Percentiles rank a stretch among this genome's conserved stretches.
These are phyloP conservation scores for Goniozus legneri DNA, from an alignment of 1,140 invertebrate species.

Conservation along the genomic window DNA sequence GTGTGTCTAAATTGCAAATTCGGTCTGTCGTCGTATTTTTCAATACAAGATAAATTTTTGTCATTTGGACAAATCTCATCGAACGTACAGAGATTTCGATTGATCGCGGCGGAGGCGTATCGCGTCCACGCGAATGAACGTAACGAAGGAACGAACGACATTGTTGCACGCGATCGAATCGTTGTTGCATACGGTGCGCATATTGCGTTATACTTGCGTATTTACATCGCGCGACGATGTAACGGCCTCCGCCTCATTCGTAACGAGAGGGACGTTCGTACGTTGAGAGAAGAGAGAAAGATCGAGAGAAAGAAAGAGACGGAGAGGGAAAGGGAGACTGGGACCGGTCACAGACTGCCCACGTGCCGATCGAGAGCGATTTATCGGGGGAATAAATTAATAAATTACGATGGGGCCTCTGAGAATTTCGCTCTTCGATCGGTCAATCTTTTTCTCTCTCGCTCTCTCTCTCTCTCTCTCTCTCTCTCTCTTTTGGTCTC, in stretches of 20 bases:
- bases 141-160: not conserved
- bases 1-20: too few relatives aligned
- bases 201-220: not conserved
- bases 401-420: slow-evolving; percentile 24
- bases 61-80: too few relatives aligned
- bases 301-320: not conserved
- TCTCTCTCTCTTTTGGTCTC: not conserved
- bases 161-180: not conserved
- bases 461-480: slow-evolving; percentile 1
- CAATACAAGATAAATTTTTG: too few relatives aligned
- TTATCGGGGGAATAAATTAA: slow-evolving; percentile 33
- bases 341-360: slow-evolving; percentile 17
- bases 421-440: slow-evolving; percentile 1
- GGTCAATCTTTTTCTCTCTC: slow-evolving; percentile 11
- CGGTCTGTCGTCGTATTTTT: too few relatives aligned
- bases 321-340: not conserved
- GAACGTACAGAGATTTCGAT: too few relatives aligned
- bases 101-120: not conserved
- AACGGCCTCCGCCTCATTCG: too few relatives aligned
- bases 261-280: not conserved
- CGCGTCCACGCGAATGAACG: not conserved
- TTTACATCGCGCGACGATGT: not conserved
- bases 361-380: slow-evolving; percentile 28
- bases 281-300: not conserved
- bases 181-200: not conserved